Base-by-base conservation (phyloP, 2,113 vertebrate genomes). In the Ammodytes marinus region DNA sequence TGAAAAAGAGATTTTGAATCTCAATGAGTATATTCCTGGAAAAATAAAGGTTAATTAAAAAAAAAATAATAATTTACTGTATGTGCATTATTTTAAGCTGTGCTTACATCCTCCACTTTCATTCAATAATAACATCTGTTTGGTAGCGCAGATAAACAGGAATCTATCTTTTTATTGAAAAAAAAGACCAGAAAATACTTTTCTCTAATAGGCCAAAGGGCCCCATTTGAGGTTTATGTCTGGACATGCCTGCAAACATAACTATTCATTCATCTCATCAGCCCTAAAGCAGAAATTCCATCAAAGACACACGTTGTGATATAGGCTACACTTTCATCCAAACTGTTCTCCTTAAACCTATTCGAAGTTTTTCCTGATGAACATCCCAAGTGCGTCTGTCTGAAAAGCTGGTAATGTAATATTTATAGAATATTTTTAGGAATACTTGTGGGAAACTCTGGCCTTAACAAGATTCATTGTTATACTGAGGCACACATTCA, bases 371-470 rank as follows among this genome's bases (percentile, higher is more conserved):
- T 90, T 87, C 65, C 82, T 88, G 85, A 87, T 84, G 55, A 89
- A 83, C 72, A 82, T 86, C 84, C 88, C 84, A 53, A 50, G 60
- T 14, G 78, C 77, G 68, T 72, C 78, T 91, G 79, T 86, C 81
- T 89, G 78, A 59, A 85, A 92, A 88, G 84, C 75, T 72, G 69
- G 43, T 83, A 80, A 90, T 88, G 77, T 80, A 88, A 89, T 91
- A 93, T 92, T 92, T 85, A 89, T 86, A 80, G 81, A 87, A 84
- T 86, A 84, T 88, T 92, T 92, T 72, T 80, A 80, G 70, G 77
- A 80, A 89, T 88, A 84, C 83, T 83, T 88, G 52, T 73, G 86
- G 85, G 83, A 86, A 81, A 73, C 77, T 88, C 72, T 84, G 71
- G 63, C 65, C 85, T 58, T 87, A 88, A 86, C 74, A 85, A 81